phyloP scores from a whole-genome alignment of 2,888 invertebrate species.

The Amblyjoppa proteus region DNA sequence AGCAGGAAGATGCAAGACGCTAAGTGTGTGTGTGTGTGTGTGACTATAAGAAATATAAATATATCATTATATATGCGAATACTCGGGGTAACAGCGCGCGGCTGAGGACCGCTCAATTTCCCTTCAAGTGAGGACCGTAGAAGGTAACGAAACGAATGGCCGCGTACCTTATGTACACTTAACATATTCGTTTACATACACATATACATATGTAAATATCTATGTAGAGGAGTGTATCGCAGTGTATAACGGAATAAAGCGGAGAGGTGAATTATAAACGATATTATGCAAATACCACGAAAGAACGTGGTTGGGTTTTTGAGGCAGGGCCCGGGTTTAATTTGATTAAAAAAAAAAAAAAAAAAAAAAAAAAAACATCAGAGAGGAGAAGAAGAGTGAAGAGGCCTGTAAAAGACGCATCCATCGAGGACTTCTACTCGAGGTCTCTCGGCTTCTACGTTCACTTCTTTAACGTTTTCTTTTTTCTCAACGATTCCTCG shows the following conservation, averaged over 20 bases:
- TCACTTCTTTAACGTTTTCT: constrained; percentile 42
- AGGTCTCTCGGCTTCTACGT: constrained; percentile 24
- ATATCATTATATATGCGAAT: constrained; percentile 73
- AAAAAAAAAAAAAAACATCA: constrained; percentile 76
- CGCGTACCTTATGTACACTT: constrained; percentile 34
- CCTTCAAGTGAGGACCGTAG: constrained; percentile 59
- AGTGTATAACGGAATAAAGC: constrained; percentile 74
- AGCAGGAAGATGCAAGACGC: neutral
- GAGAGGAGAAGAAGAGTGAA: constrained; percentile 72
- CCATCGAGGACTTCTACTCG: constrained; percentile 66
- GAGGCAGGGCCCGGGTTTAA: constrained; percentile 77
- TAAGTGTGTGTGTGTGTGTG: constrained; percentile 2
- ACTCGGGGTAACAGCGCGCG: constrained; percentile 41
- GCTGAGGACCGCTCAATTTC: constrained; percentile 75
- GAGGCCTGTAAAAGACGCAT: constrained; percentile 78
- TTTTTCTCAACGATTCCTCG: neutral
- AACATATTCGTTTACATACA: constrained; percentile 1
- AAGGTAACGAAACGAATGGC: constrained; percentile 54
- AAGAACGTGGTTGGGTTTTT: constrained; percentile 54
- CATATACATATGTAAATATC: neutral
- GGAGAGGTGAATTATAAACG: constrained; percentile 83
- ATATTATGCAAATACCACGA: constrained; percentile 82
- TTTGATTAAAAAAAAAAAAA: constrained; percentile 74
- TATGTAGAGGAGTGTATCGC: constrained; percentile 46
- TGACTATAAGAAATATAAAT: constrained; percentile 68